A percentile compares a stretch with the other conserved stretches of the same genome.
Evolutionary conservation across 2,113 vertebrate genomes (phyloP).

Genomic region (Dromiciops gliroides): DNA sequence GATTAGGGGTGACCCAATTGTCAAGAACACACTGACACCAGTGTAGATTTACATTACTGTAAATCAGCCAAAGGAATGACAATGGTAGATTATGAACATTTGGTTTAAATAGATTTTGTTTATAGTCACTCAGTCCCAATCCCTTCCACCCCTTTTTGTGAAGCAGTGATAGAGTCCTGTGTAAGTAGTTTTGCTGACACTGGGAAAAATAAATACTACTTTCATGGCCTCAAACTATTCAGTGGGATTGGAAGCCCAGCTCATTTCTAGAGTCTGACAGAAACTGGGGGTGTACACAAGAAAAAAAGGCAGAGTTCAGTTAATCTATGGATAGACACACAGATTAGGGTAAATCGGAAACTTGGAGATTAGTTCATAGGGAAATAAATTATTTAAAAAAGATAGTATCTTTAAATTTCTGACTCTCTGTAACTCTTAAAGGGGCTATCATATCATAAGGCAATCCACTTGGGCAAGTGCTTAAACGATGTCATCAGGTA

Average conservation of each 20-base stretch:
- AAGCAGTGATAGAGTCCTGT: background rate
- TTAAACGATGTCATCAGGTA: background rate
- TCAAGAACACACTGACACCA: background rate
- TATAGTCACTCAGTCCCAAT: slow-evolving; percentile 26
- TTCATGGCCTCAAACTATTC: background rate
- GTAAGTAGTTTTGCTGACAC: background rate
- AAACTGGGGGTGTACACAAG: background rate
- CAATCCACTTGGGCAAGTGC: background rate
- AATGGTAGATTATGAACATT: slow-evolving; percentile 38
- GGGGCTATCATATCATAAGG: background rate
- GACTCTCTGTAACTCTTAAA: background rate
- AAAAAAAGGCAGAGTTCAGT: background rate
- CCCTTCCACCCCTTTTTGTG: slow-evolving; percentile 26
- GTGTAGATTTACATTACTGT: background rate
- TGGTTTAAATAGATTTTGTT: slow-evolving; percentile 47
- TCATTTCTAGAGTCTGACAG: background rate
- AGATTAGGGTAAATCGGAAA: background rate
- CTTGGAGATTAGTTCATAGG: background rate
- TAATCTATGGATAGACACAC: background rate
- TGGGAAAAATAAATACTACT: background rate
- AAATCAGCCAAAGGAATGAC: background rate
- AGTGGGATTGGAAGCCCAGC: background rate
- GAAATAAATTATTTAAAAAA: background rate
- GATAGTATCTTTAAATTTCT: background rate
- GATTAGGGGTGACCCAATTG: background rate